Evolutionary conservation across 2,888 invertebrate genomes (phyloP).

Genomic region (Xanthia icteritia): DNA sequence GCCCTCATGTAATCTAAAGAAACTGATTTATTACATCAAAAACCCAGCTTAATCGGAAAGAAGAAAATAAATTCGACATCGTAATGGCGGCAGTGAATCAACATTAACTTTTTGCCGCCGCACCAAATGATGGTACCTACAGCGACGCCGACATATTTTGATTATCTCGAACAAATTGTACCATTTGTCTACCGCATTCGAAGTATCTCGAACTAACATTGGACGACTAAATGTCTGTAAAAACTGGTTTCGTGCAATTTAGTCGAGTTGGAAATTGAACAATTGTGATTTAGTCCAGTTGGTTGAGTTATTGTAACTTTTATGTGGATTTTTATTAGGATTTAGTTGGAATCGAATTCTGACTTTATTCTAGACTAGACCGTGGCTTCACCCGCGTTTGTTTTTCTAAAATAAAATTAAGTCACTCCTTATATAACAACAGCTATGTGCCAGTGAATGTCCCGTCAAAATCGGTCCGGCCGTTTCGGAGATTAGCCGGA

Average conservation of each 20-base stretch:
- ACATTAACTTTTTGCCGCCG: constrained; percentile 44
- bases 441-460: too few species aligned
- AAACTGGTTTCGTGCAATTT: constrained; percentile 30
- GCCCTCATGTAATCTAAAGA: constrained; percentile 6
- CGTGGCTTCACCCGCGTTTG: too few species aligned
- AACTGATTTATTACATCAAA: constrained; percentile 39
- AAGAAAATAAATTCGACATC: constrained; percentile 47
- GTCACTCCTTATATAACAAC: too few species aligned
- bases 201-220: constrained; percentile 34
- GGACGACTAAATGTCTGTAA: constrained; percentile 10
- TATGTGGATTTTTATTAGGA: constrained; percentile 7
- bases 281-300: constrained; percentile 18
- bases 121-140: constrained; percentile 4
- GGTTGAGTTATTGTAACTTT: constrained; percentile 20
- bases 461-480: too few species aligned
- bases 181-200: constrained; percentile 48
- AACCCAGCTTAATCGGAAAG: constrained; percentile 35
- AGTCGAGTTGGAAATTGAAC: constrained; percentile 14
- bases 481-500: too few species aligned
- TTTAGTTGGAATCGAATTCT: neutral
- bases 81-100: constrained; percentile 48
- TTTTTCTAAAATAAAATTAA: too few species aligned
- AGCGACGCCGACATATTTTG: constrained; percentile 33
- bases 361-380: too few species aligned
- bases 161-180: constrained; percentile 51